These are phyloP conservation scores for Varecia variegata DNA, from an alignment of 2,797 vertebrate genomes.

Conservation along the genomic window DNA sequence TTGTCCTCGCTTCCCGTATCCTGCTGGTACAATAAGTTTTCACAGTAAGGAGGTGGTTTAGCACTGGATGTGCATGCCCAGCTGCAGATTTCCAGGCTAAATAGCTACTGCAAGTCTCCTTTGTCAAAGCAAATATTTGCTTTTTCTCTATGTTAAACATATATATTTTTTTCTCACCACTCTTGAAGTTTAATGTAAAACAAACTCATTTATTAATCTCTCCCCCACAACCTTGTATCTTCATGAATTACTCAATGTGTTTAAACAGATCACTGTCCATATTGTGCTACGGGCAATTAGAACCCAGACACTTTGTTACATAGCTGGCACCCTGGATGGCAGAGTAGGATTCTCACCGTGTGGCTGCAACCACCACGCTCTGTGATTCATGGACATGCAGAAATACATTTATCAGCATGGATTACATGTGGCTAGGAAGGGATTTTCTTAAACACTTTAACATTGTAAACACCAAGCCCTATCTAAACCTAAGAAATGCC, in stretches of 20 bases:
- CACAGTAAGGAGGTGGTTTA: constrained; percentile 55
- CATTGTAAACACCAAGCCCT: constrained; percentile 54
- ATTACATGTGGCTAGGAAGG: neutral
- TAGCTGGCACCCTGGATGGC: neutral
- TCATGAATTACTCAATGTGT: constrained; percentile 41
- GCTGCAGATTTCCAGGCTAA: constrained; percentile 73
- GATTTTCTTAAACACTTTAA: constrained; percentile 13
- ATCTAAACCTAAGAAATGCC: constrained; percentile 57
- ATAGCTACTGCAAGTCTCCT: constrained; percentile 54
- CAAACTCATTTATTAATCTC: constrained; percentile 55
- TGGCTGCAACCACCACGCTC: neutral
- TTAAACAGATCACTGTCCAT: constrained; percentile 53
- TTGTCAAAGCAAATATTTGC: constrained; percentile 70
- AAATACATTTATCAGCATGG: neutral
- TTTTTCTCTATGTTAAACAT: constrained; percentile 52
- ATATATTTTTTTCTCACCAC: neutral
- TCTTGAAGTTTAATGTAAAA: constrained; percentile 40
- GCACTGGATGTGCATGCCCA: constrained; percentile 47
- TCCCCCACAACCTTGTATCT: neutral
- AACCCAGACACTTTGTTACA: neutral
- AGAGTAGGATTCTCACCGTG: neutral
- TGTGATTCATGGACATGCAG: constrained; percentile 52
- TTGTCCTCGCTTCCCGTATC: constrained; percentile 38
- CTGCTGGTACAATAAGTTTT: constrained; percentile 77
- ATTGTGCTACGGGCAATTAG: constrained; percentile 7